Evolutionary conservation across 2,888 invertebrate genomes (phyloP).

Genomic region (Scaptomyza caliginosa): DNA sequence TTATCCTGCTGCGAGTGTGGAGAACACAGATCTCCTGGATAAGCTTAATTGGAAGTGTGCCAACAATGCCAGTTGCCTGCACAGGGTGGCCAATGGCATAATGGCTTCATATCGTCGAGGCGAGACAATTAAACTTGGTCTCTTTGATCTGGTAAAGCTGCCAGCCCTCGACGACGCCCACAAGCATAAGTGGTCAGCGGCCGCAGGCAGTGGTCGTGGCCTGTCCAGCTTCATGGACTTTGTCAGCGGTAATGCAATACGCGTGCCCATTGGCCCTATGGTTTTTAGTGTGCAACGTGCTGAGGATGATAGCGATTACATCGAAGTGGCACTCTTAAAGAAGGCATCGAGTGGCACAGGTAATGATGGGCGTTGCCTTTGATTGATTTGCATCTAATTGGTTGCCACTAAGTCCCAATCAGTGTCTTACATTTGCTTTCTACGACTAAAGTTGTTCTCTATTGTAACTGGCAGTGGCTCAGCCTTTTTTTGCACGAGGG

Average conservation of each 20-base stretch:
- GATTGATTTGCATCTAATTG: conserved; percentile 44
- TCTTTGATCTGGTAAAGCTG: conserved; percentile 86
- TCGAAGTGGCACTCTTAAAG: conserved; percentile 83
- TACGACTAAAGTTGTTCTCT: not conserved
- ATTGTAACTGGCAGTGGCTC: not conserved
- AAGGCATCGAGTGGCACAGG: conserved; percentile 80
- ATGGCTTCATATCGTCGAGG: conserved; percentile 85
- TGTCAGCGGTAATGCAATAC: conserved; percentile 82
- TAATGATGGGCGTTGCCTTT: conserved; percentile 45
- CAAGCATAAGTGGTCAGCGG: conserved; percentile 60
- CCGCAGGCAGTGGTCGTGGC: conserved; percentile 71
- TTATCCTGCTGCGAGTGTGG: conserved; percentile 26
- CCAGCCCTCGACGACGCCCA: conserved; percentile 59
- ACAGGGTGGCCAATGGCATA: conserved; percentile 85
- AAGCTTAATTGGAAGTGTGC: conserved; percentile 85
- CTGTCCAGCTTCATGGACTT: conserved; percentile 80
- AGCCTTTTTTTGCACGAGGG: no score
- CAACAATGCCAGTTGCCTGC: conserved; percentile 87
- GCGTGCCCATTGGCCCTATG: conserved; percentile 83
- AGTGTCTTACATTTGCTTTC: conserved; percentile 13
- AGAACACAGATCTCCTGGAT: conserved; percentile 78
- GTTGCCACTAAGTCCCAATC: conserved; percentile 12
- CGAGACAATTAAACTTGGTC: conserved; percentile 86
- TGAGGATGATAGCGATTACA: conserved; percentile 82
- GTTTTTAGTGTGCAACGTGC: conserved; percentile 83